phyloP scores from a whole-genome alignment of 2,797 vertebrate species.

The Falco novaeseelandiae region DNA sequence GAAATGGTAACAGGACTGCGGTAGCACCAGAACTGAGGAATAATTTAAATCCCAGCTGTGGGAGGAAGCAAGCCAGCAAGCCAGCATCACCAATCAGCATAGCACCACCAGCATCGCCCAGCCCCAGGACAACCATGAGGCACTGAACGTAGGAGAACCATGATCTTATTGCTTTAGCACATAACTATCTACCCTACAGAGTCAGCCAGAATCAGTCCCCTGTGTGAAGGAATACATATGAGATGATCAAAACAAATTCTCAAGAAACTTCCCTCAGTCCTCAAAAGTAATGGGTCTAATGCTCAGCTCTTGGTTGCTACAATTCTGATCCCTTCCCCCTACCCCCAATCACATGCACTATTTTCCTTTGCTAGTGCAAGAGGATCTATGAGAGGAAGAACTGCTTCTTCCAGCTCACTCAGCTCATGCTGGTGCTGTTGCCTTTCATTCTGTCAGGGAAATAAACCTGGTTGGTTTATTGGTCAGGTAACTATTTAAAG shows the following conservation, averaged over 20 bases:
- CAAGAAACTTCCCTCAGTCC: background rate
- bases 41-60: background rate
- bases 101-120: background rate
- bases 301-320: background rate
- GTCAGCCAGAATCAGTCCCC: background rate
- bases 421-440: background rate
- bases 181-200: background rate
- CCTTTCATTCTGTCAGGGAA: background rate
- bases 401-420: background rate
- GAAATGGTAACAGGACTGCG: background rate
- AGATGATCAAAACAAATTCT: background rate
- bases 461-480: background rate
- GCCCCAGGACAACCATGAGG: background rate
- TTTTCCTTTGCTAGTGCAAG: background rate
- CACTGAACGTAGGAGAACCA: background rate
- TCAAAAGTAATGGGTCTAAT: conserved; percentile 2
- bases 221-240: background rate
- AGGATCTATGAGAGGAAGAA: background rate
- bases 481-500: background rate
- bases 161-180: background rate
- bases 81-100: background rate
- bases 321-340: background rate
- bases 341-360: background rate
- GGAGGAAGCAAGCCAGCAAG: background rate
- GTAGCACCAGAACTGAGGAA: background rate